Base-by-base conservation (phyloP, 2,797 vertebrate species). In the Sebastes iracundus region DNA sequence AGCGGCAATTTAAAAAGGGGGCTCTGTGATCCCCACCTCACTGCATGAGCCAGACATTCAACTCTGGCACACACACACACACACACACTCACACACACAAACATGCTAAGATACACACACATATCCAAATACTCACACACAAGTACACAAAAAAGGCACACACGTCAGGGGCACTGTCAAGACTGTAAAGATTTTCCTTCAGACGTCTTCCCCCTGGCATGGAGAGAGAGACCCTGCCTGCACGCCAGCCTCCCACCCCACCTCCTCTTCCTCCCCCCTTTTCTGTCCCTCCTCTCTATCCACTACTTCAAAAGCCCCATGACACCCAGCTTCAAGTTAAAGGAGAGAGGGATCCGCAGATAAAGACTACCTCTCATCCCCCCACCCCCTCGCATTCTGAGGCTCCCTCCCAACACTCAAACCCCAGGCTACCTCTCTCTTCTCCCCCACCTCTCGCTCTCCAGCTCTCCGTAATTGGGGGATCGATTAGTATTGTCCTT, bases 1-100 rank as follows among this genome's bases (percentile, higher is more conserved):
- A 96, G 94, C 91, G 58, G 93, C 95, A 96, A 95, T 96, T 96
- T 96, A 94, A 95, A 96, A 93, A 90, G 93, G 92, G 92, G 93
- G 93, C 93, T 94, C 92, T 94, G 93, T 94, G 95, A 96, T 95
- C 94, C 90, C 94, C 92, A 94, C 93, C 94, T 96, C 92, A 81
- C 70, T 77, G 82, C 89, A 90, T 75, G 80, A 93, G 83, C 81
- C 88, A 91, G 90, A 89, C 87, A 85, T 86, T 87, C 77, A 76
- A 66, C 88, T 73, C 79, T 64, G 74, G 83, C 84, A 73, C 84
- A 87, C 88, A 82, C 42, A n/a, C 42, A n/a, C 38, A 42, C 38
- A 42, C 38, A 81, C 42, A n/a, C 74, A 60, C 72, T 46, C 42
- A 46, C 42, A 46, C 14, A 82, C 42, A n/a, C 74, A 60, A 70